Conservation (phyloP, 2,888 invertebrate species). For the Amblyteles armatorius region DNA sequence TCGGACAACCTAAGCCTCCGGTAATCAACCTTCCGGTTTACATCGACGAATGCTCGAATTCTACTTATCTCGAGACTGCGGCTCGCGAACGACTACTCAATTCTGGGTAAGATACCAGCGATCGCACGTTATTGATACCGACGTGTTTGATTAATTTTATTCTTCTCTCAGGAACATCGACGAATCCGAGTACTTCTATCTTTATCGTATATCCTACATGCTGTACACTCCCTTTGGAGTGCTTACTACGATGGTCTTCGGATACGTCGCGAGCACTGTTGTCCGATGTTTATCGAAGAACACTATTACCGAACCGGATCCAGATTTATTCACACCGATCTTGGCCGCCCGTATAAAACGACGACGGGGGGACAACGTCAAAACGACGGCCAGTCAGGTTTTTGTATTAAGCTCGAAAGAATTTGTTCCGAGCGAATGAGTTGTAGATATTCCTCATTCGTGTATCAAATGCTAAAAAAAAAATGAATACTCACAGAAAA, state of each 20-base stretch:
- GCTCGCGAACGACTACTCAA: constrained; percentile 57
- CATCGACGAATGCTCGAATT: constrained; percentile 69
- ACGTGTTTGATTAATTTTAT: not conserved
- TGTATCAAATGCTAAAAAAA: not conserved
- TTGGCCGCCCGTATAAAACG: constrained; percentile 85
- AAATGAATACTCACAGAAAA: not conserved
- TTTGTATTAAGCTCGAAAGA: not conserved
- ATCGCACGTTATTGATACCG: not conserved
- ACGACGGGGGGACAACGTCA: constrained; percentile 67
- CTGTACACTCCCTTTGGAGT: constrained; percentile 86
- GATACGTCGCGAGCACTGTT: constrained; percentile 81
- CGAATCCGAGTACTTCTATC: constrained; percentile 83
- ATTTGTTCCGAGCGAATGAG: not conserved
- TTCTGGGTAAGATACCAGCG: not conserved
- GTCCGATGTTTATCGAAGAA: constrained; percentile 77
- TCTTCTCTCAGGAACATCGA: constrained; percentile 74
- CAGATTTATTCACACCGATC: constrained; percentile 87
- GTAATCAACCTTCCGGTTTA: constrained; percentile 69
- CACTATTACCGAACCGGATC: constrained; percentile 84
- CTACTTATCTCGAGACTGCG: constrained; percentile 85
- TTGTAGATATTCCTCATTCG: not conserved
- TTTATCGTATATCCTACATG: constrained; percentile 88
- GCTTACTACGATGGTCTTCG: constrained; percentile 84
- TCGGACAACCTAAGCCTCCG: constrained; percentile 68
- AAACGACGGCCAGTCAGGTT: not conserved